A percentile compares a stretch with the other conserved stretches of the same genome.
Evolutionary conservation across 53 echinoderm and acorn worm species (phyloP).

Genomic region (Zoroaster sp.): DNA sequence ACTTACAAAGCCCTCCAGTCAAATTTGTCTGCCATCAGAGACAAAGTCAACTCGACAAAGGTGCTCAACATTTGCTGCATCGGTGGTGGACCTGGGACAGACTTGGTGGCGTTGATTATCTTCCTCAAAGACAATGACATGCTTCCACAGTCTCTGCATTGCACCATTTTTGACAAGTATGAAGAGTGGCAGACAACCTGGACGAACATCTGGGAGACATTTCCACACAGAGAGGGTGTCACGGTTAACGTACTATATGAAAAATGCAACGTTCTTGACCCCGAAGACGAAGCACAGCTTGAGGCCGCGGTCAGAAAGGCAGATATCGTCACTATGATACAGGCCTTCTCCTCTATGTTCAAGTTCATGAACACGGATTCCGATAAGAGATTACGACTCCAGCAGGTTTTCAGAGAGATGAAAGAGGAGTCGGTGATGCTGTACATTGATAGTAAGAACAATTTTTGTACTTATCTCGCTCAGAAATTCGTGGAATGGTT

Average conservation of each 20-base stretch:
- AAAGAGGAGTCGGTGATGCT: not conserved
- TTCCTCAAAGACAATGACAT: not conserved
- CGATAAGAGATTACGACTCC: not conserved
- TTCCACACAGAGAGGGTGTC: not conserved
- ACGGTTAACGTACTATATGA: not conserved
- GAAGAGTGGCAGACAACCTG: not conserved
- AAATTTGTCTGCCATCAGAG: no score
- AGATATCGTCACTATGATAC: not conserved
- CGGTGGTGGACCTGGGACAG: not conserved
- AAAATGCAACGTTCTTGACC: not conserved
- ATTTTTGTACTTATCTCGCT: no score
- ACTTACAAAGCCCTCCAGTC: not conserved
- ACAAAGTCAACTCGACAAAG: not conserved
- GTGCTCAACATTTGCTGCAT: not conserved
- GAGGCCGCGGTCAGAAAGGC: not conserved
- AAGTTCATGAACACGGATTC: not conserved
- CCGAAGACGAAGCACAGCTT: not conserved
- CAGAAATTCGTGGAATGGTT: no score
- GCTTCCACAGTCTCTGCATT: not conserved
- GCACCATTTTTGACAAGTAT: not conserved
- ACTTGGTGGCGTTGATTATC: not conserved
- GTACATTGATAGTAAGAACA: not conserved
- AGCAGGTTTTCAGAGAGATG: not conserved
- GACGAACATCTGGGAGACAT: not conserved
- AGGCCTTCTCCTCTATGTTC: not conserved